phyloP scores from a whole-genome alignment of 2,888 invertebrate genomes.

The Heliconius charithonia region DNA sequence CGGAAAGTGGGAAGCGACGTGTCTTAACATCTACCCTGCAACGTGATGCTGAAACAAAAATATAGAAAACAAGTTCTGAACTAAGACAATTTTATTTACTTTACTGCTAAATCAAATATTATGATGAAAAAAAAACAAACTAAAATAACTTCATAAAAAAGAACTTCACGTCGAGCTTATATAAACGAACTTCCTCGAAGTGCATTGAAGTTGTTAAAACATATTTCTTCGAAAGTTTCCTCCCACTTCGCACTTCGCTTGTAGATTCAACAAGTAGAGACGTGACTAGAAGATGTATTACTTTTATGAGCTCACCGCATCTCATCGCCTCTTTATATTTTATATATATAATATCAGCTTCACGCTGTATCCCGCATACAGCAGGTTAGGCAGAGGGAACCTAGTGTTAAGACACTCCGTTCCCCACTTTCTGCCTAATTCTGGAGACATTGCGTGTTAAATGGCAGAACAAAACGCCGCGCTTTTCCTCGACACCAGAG shows the following conservation, averaged over 20 bases:
- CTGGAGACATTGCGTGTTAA: no score
- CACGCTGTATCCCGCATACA: no score
- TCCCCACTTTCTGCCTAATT: no score
- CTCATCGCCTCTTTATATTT: conserved; percentile 1
- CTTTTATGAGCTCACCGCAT: conserved; percentile 8
- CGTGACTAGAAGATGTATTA: conserved; percentile 38
- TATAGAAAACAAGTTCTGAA: not conserved
- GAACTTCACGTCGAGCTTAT: not conserved
- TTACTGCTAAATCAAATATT: not conserved
- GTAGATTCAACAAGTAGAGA: conserved; percentile 42
- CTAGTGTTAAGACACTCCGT: no score
- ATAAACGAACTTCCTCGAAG: conserved; percentile 18
- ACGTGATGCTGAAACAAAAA: no score
- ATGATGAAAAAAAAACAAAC: not conserved
- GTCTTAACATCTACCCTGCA: no score
- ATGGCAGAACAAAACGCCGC: no score
- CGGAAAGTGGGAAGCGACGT: no score
- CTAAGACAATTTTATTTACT: not conserved
- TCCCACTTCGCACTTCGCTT: conserved; percentile 38
- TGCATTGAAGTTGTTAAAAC: conserved; percentile 16
- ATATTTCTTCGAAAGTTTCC: conserved; percentile 31
- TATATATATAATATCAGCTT: no score
- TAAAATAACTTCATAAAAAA: not conserved
- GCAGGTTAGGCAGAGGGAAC: no score
- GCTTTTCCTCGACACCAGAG: no score